Conservation (phyloP, 64 coral and sea anemone species). For the Montipora efflorescens region DNA sequence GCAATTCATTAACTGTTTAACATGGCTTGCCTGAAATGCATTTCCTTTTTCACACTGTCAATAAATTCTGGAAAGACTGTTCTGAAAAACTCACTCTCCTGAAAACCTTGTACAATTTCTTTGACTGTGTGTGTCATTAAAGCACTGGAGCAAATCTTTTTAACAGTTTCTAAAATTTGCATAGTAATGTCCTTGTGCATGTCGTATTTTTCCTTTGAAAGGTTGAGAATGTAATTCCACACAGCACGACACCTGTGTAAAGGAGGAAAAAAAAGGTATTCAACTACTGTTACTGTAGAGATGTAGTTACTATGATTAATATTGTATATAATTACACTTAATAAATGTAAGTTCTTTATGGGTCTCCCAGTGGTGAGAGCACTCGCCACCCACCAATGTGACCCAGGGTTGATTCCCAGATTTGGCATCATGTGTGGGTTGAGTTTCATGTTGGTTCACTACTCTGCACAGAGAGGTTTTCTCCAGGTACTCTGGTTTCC, state of each 20-base stretch:
- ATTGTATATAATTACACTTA: too few species aligned
- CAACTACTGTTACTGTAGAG: too few species aligned
- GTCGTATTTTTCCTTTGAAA: background rate
- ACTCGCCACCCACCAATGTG: too few species aligned
- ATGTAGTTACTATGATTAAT: background rate
- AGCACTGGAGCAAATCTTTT: background rate
- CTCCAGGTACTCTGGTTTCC: too few species aligned
- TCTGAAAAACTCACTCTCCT: slow-evolving; percentile 22
- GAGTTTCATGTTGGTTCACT: too few species aligned
- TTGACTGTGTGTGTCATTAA: slow-evolving; percentile 35
- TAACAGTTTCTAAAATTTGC: slow-evolving; percentile 24
- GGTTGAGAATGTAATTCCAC: slow-evolving; percentile 54
- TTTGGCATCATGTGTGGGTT: too few species aligned
- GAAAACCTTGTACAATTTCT: slow-evolving; percentile 18
- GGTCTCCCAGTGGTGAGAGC: too few species aligned
- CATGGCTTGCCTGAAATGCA: background rate
- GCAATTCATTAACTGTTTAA: too few species aligned
- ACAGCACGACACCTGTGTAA: slow-evolving; percentile 19
- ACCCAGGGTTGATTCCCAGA: too few species aligned
- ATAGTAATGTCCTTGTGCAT: background rate
- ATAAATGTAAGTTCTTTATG: too few species aligned
- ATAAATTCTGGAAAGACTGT: slow-evolving; percentile 13
- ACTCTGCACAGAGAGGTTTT: too few species aligned
- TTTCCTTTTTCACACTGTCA: background rate
- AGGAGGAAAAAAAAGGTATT: background rate